A percentile compares a stretch with the other conserved stretches of the same genome.
phyloP scores from a whole-genome alignment of 2,113 vertebrate species.

The Xiphophorus hellerii region DNA sequence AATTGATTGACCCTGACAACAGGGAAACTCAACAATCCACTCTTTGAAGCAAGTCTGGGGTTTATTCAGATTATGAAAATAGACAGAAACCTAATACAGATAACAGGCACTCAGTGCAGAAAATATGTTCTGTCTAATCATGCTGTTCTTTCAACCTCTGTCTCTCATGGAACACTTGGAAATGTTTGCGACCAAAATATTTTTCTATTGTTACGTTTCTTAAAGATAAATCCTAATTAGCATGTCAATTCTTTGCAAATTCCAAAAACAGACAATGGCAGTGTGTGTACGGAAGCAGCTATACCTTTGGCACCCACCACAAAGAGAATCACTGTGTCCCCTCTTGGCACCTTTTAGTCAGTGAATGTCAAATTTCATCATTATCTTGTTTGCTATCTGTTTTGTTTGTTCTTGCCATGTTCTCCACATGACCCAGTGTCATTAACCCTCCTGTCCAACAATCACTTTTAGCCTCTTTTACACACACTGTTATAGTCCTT shows the following conservation, averaged over 20 bases:
- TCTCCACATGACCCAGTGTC: constrained; percentile 21
- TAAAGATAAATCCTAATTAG: background rate
- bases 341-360: constrained; percentile 16
- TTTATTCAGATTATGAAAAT: too few species aligned
- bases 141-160: too few species aligned
- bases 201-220: background rate
- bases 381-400: constrained; percentile 10
- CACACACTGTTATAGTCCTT: constrained; percentile 34
- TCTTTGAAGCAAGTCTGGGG: background rate
- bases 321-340: background rate
- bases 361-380: constrained; percentile 31
- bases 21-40: background rate
- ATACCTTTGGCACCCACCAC: background rate
- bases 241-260: background rate
- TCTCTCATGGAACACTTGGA: too few species aligned
- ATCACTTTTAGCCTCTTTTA: constrained; percentile 38
- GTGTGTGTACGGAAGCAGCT: background rate
- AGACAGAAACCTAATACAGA: too few species aligned
- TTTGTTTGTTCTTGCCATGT: constrained; percentile 12
- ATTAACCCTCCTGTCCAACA: constrained; percentile 19
- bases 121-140: too few species aligned
- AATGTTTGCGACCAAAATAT: too few species aligned
- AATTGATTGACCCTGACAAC: background rate
- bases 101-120: too few species aligned
- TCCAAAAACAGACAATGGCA: too few species aligned